These are phyloP conservation scores for Mermis nigrescens DNA, from an alignment of 2,888 invertebrate species.

Conservation along the genomic window DNA sequence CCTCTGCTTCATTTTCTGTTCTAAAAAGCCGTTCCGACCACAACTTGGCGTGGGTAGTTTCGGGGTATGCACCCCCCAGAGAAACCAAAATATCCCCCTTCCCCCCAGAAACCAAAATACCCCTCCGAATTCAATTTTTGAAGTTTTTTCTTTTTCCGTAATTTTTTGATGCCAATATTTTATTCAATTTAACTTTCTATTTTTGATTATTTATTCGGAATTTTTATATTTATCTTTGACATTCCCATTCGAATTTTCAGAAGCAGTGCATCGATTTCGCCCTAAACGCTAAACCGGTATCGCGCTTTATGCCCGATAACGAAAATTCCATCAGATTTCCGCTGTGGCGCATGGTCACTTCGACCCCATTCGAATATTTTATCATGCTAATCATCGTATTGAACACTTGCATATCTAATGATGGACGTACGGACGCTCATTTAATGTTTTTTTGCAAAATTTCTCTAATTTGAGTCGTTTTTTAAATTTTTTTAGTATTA, in stretches of 20 bases:
- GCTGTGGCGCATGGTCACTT: constrained; percentile 95
- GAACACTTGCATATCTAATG: constrained; percentile 96
- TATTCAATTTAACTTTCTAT: too few species aligned
- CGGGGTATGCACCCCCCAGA: too few species aligned
- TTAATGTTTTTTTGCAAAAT: background rate
- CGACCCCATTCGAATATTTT: constrained; percentile 97
- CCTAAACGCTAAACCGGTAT: constrained; percentile 88
- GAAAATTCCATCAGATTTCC: constrained; percentile 90
- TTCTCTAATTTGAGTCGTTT: background rate
- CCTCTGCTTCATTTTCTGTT: too few species aligned
- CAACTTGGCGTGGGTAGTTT: too few species aligned
- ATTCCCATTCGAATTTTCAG: constrained; percentile 40
- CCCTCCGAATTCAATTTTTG: too few species aligned
- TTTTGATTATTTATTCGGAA: background rate
- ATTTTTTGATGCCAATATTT: too few species aligned
- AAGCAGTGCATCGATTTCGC: constrained; percentile 99
- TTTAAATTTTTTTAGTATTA: constrained; percentile 19
- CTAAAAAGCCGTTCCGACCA: too few species aligned
- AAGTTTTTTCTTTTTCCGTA: too few species aligned
- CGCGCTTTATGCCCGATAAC: constrained; percentile 97
- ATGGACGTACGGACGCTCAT: constrained; percentile 96
- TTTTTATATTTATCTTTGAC: background rate
- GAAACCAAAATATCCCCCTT: too few species aligned
- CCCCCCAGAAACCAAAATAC: too few species aligned
- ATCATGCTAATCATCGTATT: constrained; percentile 99